A percentile compares a stretch with the other conserved stretches of the same genome.
Evolutionary conservation across 1,140 invertebrate species (phyloP).

Genomic region (Eriosoma lanigerum): DNA sequence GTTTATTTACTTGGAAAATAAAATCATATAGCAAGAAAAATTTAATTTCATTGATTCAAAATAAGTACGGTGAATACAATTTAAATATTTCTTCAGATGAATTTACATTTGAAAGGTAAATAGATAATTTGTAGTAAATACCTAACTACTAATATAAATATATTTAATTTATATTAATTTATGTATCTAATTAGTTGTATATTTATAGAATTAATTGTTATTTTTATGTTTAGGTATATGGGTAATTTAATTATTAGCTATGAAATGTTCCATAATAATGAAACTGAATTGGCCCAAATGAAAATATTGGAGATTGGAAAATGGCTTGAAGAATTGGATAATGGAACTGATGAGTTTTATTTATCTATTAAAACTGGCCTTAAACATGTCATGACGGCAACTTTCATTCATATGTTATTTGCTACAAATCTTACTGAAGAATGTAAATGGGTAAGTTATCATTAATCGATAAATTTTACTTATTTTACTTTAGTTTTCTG

Average conservation of each 20-base stretch:
- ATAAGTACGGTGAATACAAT: constrained; percentile 27
- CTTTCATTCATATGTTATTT: constrained; percentile 44
- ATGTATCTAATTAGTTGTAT: no score
- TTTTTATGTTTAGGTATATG: constrained; percentile 28
- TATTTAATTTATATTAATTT: no score
- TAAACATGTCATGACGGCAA: constrained; percentile 21
- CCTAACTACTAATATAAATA: background rate
- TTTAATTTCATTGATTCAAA: background rate
- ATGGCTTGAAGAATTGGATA: constrained; percentile 46
- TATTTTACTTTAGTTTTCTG: no score
- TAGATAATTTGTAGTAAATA: background rate
- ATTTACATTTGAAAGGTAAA: constrained; percentile 28
- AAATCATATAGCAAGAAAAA: background rate
- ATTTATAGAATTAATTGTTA: background rate
- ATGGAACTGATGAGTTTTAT: constrained; percentile 37
- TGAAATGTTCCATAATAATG: constrained; percentile 10
- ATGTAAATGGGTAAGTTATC: constrained; percentile 32
- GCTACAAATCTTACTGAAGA: constrained; percentile 20
- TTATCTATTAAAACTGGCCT: constrained; percentile 29
- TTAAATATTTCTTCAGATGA: background rate
- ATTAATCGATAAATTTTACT: no score
- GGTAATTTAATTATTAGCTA: constrained; percentile 44
- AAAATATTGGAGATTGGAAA: constrained; percentile 45
- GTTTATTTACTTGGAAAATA: constrained; percentile 38
- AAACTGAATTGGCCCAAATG: background rate